A percentile compares a stretch with the other conserved stretches of the same genome.
Conservation (phyloP, 1,140 invertebrate genomes). For the Procambarus virginalis region DNA sequence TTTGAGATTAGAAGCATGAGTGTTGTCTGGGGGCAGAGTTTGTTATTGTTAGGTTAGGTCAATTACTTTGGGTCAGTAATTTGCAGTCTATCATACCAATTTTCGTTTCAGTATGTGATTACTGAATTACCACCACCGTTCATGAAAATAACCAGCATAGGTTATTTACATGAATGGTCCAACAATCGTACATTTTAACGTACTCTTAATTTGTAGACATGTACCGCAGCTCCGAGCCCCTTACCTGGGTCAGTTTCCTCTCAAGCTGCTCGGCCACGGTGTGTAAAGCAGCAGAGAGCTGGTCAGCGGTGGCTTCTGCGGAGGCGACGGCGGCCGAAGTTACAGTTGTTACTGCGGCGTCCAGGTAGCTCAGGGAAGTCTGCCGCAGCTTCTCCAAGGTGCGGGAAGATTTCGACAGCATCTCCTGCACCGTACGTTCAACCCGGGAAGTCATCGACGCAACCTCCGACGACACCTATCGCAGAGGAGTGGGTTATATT, state of each 20-base stretch:
- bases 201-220: not conserved
- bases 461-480: constrained; percentile 10
- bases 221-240: too few relatives aligned
- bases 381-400: constrained; percentile 33
- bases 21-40: too few relatives aligned
- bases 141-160: not conserved
- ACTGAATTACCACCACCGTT: not conserved
- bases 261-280: not conserved
- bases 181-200: not conserved
- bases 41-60: too few relatives aligned
- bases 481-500: too few relatives aligned
- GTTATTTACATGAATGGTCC: not conserved
- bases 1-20: too few relatives aligned
- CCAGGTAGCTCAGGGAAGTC: constrained; percentile 37
- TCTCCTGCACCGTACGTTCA: constrained; percentile 3
- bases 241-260: constrained; percentile 14
- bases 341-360: constrained; percentile 46
- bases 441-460: not conserved
- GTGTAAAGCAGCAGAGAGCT: constrained; percentile 11
- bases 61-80: too few relatives aligned
- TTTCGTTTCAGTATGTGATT: too few relatives aligned
- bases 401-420: constrained; percentile 4
- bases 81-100: too few relatives aligned
- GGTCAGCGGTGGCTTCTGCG: constrained; percentile 38
- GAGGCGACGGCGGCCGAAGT: constrained; percentile 50